These are phyloP conservation scores for Urocyon cinereoargenteus DNA, from an alignment of 2,797 vertebrate genomes.

Conservation along the genomic window DNA sequence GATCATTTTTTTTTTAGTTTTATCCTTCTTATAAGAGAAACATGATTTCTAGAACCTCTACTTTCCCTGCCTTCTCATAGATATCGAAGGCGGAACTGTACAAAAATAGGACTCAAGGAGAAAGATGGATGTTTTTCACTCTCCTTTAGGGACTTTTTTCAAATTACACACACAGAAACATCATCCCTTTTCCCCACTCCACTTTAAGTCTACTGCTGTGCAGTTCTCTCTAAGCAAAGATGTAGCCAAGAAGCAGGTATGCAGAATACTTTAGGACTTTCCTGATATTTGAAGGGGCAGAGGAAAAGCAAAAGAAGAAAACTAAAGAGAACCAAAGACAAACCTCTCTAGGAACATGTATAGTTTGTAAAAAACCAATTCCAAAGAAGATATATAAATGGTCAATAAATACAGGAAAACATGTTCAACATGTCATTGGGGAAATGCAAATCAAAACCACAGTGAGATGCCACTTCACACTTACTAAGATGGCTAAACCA, in stretches of 20 bases:
- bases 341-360: not conserved
- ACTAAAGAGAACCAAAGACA: not conserved
- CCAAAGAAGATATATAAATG: not conserved
- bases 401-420: not conserved
- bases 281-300: not conserved
- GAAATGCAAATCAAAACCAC: not conserved
- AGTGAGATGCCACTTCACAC: not conserved
- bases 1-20: not conserved
- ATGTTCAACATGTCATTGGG: not conserved
- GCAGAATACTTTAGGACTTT: not conserved
- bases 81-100: not conserved
- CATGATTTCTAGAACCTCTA: not conserved
- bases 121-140: not conserved
- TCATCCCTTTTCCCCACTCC: not conserved
- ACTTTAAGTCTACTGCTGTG: not conserved
- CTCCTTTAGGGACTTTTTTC: not conserved
- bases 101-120: not conserved
- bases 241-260: not conserved
- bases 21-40: not conserved
- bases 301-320: not conserved
- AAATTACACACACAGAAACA: not conserved
- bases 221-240: not conserved
- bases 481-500: not conserved
- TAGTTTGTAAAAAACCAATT: not conserved
- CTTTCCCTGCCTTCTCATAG: not conserved